These are phyloP conservation scores for Peromyscus californicus DNA, from an alignment of 2,113 vertebrate genomes.

Conservation along the genomic window DNA sequence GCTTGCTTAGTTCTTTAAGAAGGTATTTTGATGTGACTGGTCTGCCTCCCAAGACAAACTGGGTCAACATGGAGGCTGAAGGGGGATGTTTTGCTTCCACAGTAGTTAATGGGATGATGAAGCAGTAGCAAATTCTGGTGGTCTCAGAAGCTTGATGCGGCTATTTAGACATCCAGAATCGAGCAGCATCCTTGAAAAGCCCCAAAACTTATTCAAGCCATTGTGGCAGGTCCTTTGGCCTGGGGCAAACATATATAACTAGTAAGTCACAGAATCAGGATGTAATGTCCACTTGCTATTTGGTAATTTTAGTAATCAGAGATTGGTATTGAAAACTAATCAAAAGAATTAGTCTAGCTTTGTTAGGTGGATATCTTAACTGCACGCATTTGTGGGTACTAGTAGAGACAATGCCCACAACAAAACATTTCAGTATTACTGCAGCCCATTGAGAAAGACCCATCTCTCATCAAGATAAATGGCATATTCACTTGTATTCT, in stretches of 20 bases:
- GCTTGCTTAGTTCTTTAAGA: conserved; percentile 45
- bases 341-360: conserved; percentile 58
- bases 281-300: conserved; percentile 7
- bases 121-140: conserved; percentile 54
- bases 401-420: conserved; percentile 58
- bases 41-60: conserved; percentile 58
- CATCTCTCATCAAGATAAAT: conserved; percentile 63
- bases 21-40: conserved; percentile 41
- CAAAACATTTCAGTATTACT: background rate
- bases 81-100: conserved; percentile 57
- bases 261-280: background rate
- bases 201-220: background rate
- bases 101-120: conserved; percentile 47
- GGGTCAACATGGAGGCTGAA: conserved; percentile 62
- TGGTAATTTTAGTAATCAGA: conserved; percentile 61
- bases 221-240: background rate
- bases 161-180: conserved; percentile 33
- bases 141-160: background rate
- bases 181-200: conserved; percentile 41
- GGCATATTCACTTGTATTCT: conserved; percentile 53
- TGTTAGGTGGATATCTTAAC: conserved; percentile 57
- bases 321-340: conserved; percentile 50
- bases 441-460: conserved; percentile 21
- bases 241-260: background rate
- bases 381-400: conserved; percentile 40